Conservation (phyloP, 2,888 invertebrate genomes). For the Griposia aprilina region DNA sequence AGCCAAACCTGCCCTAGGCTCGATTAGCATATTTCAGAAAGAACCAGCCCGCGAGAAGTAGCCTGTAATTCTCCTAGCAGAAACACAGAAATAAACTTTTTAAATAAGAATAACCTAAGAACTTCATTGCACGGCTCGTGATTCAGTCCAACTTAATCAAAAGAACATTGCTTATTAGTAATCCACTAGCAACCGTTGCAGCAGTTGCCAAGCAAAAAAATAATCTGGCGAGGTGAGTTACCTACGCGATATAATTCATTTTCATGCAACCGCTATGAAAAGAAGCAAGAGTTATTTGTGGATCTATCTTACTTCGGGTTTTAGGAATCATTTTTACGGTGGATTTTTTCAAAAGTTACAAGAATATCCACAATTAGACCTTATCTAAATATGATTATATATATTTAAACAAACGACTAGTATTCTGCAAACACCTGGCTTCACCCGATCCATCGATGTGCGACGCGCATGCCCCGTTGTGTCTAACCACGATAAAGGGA, state of each 20-base stretch:
- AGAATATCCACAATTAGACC: slow-evolving; percentile 23
- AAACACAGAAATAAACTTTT: not conserved
- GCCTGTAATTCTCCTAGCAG: not conserved
- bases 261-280: not conserved
- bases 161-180: slow-evolving; percentile 39
- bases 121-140: not conserved
- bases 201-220: slow-evolving; percentile 35
- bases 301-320: not conserved
- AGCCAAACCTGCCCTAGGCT: not conserved
- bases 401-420: slow-evolving; percentile 48
- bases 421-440: slow-evolving; percentile 61
- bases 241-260: slow-evolving; percentile 17
- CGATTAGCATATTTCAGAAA: not conserved
- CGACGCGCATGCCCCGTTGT: slow-evolving; percentile 77
- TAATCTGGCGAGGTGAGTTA: slow-evolving; percentile 13
- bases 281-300: not conserved
- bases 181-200: slow-evolving; percentile 30
- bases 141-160: slow-evolving; percentile 24
- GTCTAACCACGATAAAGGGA: slow-evolving; percentile 69
- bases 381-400: slow-evolving; percentile 36
- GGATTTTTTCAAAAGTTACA: not conserved
- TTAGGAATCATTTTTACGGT: not conserved
- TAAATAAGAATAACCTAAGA: not conserved
- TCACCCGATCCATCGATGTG: slow-evolving; percentile 70
- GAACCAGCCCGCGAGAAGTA: not conserved